Percentiles rank a stretch among this genome's conserved stretches.
These are phyloP conservation scores for Brachionus rubens DNA, from an alignment of 1,140 invertebrate species.

Conservation along the genomic window DNA sequence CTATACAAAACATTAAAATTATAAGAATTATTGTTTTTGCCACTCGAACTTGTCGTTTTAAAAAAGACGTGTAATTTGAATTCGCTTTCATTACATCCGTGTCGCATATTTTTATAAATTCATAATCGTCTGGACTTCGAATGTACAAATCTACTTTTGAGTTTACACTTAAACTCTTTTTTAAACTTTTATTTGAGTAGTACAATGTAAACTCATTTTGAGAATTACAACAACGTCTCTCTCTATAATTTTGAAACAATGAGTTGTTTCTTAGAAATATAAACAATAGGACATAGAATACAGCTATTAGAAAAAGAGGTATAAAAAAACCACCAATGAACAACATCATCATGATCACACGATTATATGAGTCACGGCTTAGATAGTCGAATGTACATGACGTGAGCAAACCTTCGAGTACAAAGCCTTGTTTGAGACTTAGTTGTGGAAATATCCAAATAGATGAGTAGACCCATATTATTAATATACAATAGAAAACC, in stretches of 20 bases:
- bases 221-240: not conserved
- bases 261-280: not conserved
- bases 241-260: not conserved
- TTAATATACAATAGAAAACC: not conserved
- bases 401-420: constrained; percentile 38
- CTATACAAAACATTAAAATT: constrained; percentile 2
- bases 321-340: constrained; percentile 41
- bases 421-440: not conserved
- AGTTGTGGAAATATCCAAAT: constrained; percentile 24
- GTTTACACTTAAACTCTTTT: not conserved
- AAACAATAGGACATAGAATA: constrained; percentile 12
- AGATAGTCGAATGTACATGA: constrained; percentile 45
- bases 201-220: not conserved
- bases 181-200: not conserved
- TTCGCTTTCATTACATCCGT: not conserved
- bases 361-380: not conserved
- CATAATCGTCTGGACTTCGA: not conserved
- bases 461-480: constrained; percentile 19
- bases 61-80: not conserved
- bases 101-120: not conserved
- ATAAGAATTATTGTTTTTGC: constrained; percentile 34
- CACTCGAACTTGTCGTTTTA: constrained; percentile 5
- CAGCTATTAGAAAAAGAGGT: not conserved
- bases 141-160: not conserved
- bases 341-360: constrained; percentile 18